Conservation (phyloP, 2,113 vertebrate genomes). For the Phalacrocorax brasilianus region DNA sequence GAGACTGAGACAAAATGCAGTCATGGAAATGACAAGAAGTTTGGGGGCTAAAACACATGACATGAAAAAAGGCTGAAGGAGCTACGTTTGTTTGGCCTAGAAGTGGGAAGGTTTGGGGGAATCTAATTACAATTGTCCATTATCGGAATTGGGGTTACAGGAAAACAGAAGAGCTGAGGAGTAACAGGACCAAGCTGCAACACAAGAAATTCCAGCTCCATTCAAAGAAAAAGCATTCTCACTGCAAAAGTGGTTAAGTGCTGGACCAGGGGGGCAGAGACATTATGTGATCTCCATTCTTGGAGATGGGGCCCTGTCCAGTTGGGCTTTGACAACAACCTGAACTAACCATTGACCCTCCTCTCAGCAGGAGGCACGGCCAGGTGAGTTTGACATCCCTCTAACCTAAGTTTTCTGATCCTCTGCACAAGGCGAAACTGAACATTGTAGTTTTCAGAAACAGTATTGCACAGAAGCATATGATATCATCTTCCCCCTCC, state of each 20-base stretch:
- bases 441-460: not conserved
- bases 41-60: not conserved
- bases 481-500: accelerated
- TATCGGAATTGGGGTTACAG: not conserved
- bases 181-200: not conserved
- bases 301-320: not conserved
- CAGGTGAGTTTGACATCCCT: not conserved
- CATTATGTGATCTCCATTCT: not conserved
- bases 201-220: not conserved
- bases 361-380: not conserved
- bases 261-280: not conserved
- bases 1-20: not conserved
- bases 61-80: not conserved
- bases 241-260: not conserved
- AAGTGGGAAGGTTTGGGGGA: not conserved
- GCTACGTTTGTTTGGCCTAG: not conserved
- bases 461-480: not conserved
- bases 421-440: not conserved
- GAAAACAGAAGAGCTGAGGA: not conserved
- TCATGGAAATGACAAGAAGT: not conserved
- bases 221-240: not conserved
- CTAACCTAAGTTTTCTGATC: not conserved
- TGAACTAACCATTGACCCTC: not conserved
- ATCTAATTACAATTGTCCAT: not conserved
- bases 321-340: not conserved